These are phyloP conservation scores for Ormia ochracea DNA, from an alignment of 2,888 invertebrate species.

Conservation along the genomic window DNA sequence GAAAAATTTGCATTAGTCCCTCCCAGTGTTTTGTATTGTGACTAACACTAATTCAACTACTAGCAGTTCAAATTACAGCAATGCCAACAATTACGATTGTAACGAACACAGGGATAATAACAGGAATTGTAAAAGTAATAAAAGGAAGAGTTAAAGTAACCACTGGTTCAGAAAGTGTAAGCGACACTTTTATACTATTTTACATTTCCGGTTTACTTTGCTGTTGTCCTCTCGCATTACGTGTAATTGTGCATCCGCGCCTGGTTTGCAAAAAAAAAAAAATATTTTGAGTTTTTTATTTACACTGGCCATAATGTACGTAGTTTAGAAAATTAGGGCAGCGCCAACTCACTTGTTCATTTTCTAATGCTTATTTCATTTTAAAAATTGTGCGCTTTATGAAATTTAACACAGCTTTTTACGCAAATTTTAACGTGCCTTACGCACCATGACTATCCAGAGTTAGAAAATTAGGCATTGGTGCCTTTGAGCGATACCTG, in stretches of 20 bases:
- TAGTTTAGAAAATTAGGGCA: neutral
- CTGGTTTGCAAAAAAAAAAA: neutral
- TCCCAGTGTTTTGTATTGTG: neutral
- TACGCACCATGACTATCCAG: too few species aligned
- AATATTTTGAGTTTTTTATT: neutral
- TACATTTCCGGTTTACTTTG: constrained; percentile 53
- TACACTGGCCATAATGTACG: neutral
- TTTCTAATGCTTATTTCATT: neutral
- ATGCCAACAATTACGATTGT: constrained; percentile 4
- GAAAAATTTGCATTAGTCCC: neutral
- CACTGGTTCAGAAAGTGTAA: constrained; percentile 59
- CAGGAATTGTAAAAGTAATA: constrained; percentile 34
- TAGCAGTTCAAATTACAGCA: neutral
- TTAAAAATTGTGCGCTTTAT: neutral
- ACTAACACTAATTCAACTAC: neutral
- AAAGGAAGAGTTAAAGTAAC: constrained; percentile 44
- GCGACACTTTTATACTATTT: constrained; percentile 60
- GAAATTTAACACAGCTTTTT: neutral
- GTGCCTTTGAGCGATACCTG: too few species aligned
- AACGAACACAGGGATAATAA: constrained; percentile 22
- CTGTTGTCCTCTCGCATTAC: constrained; percentile 15
- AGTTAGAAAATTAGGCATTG: too few species aligned
- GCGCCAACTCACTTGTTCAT: neutral
- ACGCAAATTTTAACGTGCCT: too few species aligned
- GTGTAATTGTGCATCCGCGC: constrained; percentile 30